Percentiles rank a stretch among this genome's conserved stretches.
Conservation (phyloP, 1,140 invertebrate species). For the Antheraea mylitta region DNA sequence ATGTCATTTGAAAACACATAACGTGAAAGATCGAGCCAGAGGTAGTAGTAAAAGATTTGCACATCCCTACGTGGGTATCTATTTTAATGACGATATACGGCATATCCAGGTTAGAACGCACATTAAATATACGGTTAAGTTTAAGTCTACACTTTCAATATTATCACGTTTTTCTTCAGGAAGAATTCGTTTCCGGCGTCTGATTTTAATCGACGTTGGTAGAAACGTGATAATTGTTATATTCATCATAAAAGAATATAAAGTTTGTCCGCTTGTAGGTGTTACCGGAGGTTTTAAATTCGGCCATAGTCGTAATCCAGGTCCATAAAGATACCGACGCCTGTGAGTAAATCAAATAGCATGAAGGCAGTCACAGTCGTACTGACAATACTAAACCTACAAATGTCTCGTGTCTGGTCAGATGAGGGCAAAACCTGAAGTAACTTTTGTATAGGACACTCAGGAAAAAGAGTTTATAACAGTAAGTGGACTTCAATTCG, state of each 20-base stretch:
- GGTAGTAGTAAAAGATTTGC: slow-evolving; percentile 82
- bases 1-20: slow-evolving; percentile 84
- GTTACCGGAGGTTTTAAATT: too few relatives aligned
- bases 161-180: slow-evolving; percentile 83
- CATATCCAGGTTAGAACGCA: slow-evolving; percentile 85
- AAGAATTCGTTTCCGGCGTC: slow-evolving; percentile 71
- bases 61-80: slow-evolving; percentile 77
- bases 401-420: too few relatives aligned
- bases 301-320: too few relatives aligned
- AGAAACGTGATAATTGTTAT: slow-evolving; percentile 78
- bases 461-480: too few relatives aligned
- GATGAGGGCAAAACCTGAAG: too few relatives aligned
- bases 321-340: too few relatives aligned
- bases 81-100: slow-evolving; percentile 82
- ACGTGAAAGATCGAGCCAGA: too few relatives aligned
- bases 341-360: too few relatives aligned
- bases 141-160: slow-evolving; percentile 84
- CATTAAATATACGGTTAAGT: slow-evolving; percentile 82
- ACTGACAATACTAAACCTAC: too few relatives aligned
- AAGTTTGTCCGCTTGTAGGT: slow-evolving; percentile 79
- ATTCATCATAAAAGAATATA: slow-evolving; percentile 79
- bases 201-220: slow-evolving; percentile 57
- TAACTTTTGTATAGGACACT: too few relatives aligned
- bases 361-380: too few relatives aligned
- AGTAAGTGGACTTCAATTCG: too few relatives aligned